Evolutionary conservation across 1,140 invertebrate species (phyloP), one percentile per base, ranked within the genome.

Genomic region (Drusus annulatus): DNA sequence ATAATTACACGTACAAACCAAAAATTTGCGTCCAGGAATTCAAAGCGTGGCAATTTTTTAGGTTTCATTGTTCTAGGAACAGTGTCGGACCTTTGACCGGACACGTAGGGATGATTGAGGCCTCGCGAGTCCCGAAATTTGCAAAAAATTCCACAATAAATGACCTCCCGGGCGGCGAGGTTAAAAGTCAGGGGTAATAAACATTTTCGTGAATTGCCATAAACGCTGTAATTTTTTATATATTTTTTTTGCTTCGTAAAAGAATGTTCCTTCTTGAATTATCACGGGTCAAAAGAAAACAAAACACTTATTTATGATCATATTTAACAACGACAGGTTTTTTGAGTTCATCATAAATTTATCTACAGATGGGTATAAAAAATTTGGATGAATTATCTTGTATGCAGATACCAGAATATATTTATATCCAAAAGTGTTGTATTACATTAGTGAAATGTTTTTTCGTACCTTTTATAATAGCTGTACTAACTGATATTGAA

Each of bases 41-140:
- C 51, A 36, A 10, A 28, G 62, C n/a, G 25, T 16, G 2, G 25
- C 16, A 16, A 45, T 51, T 50, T 69, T 69, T 69, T 69, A 19
- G 8, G 31, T 50, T 50, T 69, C 69, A 79, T 82, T 82, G 81
- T 82, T 82, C 81, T 82, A 82, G 68, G 80, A 81, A 77, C 63
- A 31, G 19, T 23, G 16, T 23, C 13, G 45, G 80, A 82, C 74
- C 81, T 78, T 77, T 82, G 81, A 82, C 81, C 81, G 73, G 28
- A 45, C 81, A 82, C 81, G 81, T 80, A 80, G 73, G 31, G 51
- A 31, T 80, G 81, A 80, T 80, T 82, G 68, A 63, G 50, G 73
- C 71, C 77, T 73, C 78, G 69, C 45, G 19, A 17, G 51, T 76
- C 45, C 63, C 52, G 51, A 79, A 69, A 51, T 79, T 76, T 60